Percentiles rank a stretch among this genome's conserved stretches.
Conservation (phyloP, 2,888 invertebrate genomes). For the Sinhomidia bicolor region DNA sequence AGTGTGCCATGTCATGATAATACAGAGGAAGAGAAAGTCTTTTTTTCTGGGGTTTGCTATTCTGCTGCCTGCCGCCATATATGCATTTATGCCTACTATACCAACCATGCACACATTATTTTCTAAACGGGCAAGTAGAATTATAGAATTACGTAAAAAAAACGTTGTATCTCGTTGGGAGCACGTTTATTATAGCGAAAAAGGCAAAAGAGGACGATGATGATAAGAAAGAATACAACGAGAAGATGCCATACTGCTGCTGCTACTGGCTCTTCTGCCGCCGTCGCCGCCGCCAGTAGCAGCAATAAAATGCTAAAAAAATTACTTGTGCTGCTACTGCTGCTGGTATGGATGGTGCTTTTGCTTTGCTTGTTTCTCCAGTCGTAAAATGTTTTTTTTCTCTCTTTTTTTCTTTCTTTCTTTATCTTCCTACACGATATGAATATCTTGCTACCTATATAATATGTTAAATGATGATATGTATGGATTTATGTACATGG, state of each 20-base stretch:
- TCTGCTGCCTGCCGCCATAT: neutral
- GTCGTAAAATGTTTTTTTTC: constrained; percentile 36
- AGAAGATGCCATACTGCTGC: constrained; percentile 10
- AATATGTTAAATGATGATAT: neutral
- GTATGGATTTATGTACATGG: neutral
- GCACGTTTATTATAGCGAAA: neutral
- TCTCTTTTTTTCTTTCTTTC: neutral
- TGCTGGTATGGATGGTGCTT: neutral
- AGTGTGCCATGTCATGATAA: constrained; percentile 35
- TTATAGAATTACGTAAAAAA: neutral
- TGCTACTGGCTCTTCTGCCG: neutral
- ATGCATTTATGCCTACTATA: neutral
- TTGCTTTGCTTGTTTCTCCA: constrained; percentile 16
- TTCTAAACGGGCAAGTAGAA: neutral
- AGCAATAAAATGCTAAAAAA: constrained; percentile 36
- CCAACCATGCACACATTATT: neutral
- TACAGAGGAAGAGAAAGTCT: neutral
- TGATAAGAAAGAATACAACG: neutral
- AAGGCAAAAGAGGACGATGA: neutral
- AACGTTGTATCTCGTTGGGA: neutral
- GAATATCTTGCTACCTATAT: neutral
- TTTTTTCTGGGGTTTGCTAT: neutral
- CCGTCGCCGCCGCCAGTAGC: neutral
- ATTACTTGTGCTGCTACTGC: neutral
- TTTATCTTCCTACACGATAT: neutral